phyloP scores from a whole-genome alignment of 2,797 vertebrate genomes.

The Gymnocypris eckloni region DNA sequence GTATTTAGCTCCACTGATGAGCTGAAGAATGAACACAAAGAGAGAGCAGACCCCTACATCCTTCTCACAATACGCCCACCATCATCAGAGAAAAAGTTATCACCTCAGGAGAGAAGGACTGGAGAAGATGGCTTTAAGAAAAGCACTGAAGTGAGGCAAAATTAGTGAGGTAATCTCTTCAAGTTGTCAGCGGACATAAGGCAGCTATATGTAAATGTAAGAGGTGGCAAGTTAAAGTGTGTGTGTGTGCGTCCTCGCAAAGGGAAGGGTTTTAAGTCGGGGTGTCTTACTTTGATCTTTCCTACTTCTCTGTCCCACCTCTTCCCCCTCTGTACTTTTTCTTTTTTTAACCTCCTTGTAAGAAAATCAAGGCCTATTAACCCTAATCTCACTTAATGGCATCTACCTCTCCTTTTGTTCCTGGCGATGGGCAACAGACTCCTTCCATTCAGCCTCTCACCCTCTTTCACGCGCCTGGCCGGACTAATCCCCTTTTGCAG shows the following conservation, averaged over 20 bases:
- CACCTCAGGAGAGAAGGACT: slow-evolving; percentile 48
- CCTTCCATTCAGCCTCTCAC: slow-evolving; percentile 86
- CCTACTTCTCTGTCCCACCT: slow-evolving; percentile 71
- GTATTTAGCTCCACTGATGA: slow-evolving; percentile 74
- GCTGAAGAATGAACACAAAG: slow-evolving; percentile 78
- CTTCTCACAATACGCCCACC: slow-evolving; percentile 51
- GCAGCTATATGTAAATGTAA: slow-evolving; percentile 99
- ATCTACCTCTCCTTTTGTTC: slow-evolving; percentile 92
- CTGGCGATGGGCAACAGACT: slow-evolving; percentile 92
- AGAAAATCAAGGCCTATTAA: slow-evolving; percentile 96
- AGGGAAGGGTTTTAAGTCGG: slow-evolving; percentile 80
- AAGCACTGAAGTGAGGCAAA: slow-evolving; percentile 61
- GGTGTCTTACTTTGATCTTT: slow-evolving; percentile 92
- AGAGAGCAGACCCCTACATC: slow-evolving; percentile 72
- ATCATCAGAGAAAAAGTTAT: slow-evolving; percentile 68
- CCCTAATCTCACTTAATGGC: slow-evolving; percentile 99
- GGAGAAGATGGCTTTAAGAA: slow-evolving; percentile 37
- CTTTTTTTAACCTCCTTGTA: slow-evolving; percentile 79
- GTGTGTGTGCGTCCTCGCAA: slow-evolving; percentile 69
- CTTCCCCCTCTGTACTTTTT: slow-evolving; percentile 64
- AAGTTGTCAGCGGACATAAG: slow-evolving; percentile 80
- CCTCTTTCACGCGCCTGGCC: slow-evolving; percentile 89
- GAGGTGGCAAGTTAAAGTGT: slow-evolving; percentile 72
- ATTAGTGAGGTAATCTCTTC: slow-evolving; percentile 86
- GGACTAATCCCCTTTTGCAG: slow-evolving; percentile 87